Conservation (phyloP, 2,113 vertebrate genomes). For the Myrmecobius fasciatus region DNA sequence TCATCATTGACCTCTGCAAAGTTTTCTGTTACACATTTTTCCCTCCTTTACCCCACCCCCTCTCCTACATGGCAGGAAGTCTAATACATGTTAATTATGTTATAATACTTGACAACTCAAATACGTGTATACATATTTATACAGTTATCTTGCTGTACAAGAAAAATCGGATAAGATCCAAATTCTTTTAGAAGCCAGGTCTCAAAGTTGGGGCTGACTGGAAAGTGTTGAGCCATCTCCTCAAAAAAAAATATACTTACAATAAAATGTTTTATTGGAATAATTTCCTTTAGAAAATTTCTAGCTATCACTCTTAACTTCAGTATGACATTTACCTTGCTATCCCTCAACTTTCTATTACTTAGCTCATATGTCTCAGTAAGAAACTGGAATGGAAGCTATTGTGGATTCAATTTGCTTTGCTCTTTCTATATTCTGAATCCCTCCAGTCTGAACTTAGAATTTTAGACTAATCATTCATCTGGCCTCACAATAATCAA, state of each 20-base stretch:
- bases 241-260: background rate
- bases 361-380: background rate
- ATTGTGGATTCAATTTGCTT: background rate
- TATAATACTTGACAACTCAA: no score
- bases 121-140: no score
- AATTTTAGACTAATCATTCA: background rate
- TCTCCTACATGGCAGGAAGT: no score
- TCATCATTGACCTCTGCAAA: no score
- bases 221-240: background rate
- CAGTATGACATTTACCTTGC: background rate
- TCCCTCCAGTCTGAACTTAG: background rate
- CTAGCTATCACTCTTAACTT: background rate
- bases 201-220: background rate
- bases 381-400: background rate
- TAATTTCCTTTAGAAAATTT: background rate
- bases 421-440: background rate
- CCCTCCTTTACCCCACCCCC: no score
- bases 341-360: background rate
- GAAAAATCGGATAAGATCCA: no score
- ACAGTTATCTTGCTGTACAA: no score
- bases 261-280: background rate
- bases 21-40: no score
- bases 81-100: no score
- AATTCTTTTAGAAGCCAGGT: background rate
- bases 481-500: background rate